Conservation (phyloP, 2,797 vertebrate species). For the Pseudochirops corinnae region DNA sequence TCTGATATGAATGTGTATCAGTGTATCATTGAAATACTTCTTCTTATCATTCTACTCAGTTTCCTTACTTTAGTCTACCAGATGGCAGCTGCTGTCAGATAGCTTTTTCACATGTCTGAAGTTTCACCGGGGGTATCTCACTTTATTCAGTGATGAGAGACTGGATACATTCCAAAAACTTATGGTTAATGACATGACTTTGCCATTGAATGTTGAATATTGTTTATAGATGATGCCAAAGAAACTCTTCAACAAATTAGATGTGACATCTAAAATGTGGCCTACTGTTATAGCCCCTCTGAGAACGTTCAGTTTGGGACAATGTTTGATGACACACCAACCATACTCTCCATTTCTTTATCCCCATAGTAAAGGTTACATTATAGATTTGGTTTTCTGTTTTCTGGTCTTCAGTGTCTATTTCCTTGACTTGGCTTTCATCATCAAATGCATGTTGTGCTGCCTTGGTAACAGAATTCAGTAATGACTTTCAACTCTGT, state of each 20-base stretch:
- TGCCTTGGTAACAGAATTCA: conserved; percentile 25
- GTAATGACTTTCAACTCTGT: background rate
- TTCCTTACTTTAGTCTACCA: background rate
- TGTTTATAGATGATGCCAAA: background rate
- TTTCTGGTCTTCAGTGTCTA: background rate
- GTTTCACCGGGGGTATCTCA: background rate
- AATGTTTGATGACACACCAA: background rate
- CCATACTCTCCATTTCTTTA: background rate
- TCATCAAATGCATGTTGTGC: background rate
- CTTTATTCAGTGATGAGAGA: conserved; percentile 16
- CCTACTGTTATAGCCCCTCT: background rate
- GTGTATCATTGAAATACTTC: conserved; percentile 33
- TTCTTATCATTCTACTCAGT: conserved; percentile 14
- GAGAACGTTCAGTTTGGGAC: background rate
- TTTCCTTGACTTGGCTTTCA: background rate
- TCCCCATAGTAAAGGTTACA: background rate
- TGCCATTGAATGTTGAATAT: background rate
- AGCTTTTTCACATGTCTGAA: background rate
- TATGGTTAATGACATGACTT: background rate
- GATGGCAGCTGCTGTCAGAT: background rate
- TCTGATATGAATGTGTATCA: conserved; percentile 9
- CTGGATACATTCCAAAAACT: conserved; percentile 17
- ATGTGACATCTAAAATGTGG: background rate
- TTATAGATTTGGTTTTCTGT: background rate
- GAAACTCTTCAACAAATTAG: background rate